These are phyloP conservation scores for Aphodius granarius DNA, from an alignment of 2,888 invertebrate species.

Conservation along the genomic window DNA sequence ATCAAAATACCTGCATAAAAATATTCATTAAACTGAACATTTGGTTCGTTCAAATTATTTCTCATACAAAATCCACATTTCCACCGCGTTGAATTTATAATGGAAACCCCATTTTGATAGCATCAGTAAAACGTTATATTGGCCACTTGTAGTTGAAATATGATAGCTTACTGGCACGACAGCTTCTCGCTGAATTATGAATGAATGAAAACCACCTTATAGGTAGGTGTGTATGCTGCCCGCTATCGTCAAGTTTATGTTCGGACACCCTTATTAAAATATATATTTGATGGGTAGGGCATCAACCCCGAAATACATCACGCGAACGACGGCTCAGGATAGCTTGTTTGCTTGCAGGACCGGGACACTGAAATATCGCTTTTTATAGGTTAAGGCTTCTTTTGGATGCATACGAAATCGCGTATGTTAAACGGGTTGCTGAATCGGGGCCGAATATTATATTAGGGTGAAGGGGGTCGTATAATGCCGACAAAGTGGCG, in stretches of 20 bases:
- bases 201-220: neutral
- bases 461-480: neutral
- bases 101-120: neutral
- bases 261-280: neutral
- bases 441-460: neutral
- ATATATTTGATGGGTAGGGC: neutral
- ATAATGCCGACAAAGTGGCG: neutral
- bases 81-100: neutral
- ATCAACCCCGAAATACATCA: neutral
- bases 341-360: neutral
- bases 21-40: too few relatives aligned
- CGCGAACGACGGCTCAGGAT: neutral
- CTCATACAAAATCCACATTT: too few relatives aligned
- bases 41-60: too few relatives aligned
- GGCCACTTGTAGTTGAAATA: neutral
- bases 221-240: neutral
- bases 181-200: neutral
- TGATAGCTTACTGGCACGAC: neutral
- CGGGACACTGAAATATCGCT: neutral
- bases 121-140: neutral
- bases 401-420: neutral
- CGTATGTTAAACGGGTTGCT: neutral
- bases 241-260: neutral
- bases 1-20: too few relatives aligned
- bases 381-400: neutral